phyloP scores from a whole-genome alignment of 2,797 vertebrate species.

The Phalloptychus januarius region DNA sequence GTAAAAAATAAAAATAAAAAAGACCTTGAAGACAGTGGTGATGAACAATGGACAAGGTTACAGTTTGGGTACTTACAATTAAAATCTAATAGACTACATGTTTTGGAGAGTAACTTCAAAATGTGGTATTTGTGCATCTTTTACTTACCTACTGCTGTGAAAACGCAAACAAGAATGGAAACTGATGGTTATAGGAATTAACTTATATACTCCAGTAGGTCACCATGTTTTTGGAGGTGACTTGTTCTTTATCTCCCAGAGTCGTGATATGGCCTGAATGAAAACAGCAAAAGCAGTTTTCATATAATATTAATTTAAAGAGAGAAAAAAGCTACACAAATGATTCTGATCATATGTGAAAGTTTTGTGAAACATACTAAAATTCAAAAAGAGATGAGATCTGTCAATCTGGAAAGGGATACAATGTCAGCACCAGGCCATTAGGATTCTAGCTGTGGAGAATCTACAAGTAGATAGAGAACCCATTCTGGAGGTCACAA shows the following conservation, averaged over 20 bases:
- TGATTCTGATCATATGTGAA: too few species aligned
- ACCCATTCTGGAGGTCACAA: too few species aligned
- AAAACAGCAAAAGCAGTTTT: too few species aligned
- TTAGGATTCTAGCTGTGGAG: not conserved
- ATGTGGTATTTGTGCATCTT: not conserved
- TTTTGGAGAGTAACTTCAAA: not conserved
- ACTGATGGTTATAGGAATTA: not conserved
- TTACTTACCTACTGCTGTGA: not conserved
- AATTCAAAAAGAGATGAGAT: too few species aligned
- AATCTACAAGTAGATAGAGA: too few species aligned
- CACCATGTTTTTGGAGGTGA: too few species aligned
- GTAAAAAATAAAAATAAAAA: not conserved
- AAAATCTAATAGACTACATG: not conserved
- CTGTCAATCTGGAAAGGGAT: not conserved
- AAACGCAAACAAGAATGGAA: not conserved
- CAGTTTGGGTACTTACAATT: not conserved
- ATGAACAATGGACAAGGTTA: not conserved
- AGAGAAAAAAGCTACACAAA: too few species aligned
- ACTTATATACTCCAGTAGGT: not conserved
- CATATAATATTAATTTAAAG: too few species aligned
- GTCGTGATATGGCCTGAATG: too few species aligned
- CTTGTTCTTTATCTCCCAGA: too few species aligned
- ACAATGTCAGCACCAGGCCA: too few species aligned
- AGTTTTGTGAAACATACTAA: too few species aligned
- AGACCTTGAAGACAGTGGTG: not conserved